Evolutionary conservation across 2,888 invertebrate genomes (phyloP).

Genomic region (Hipparchia sbordonii): DNA sequence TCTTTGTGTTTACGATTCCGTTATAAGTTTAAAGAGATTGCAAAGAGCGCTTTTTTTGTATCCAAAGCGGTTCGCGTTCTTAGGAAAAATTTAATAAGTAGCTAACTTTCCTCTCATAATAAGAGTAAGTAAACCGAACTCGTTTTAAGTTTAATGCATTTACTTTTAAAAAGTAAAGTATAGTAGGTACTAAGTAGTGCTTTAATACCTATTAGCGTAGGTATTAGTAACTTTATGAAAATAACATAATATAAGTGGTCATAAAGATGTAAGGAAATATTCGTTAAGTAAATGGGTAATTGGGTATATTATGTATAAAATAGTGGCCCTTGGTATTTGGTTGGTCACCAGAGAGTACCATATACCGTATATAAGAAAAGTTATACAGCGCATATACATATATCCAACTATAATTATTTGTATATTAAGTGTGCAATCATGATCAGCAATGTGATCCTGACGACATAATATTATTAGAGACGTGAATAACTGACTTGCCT

Average conservation of each 20-base stretch:
- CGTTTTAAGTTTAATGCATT: conserved; percentile 11
- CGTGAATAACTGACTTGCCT: too few species aligned
- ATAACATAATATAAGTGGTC: too few species aligned
- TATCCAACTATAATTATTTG: too few species aligned
- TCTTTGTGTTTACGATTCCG: conserved; percentile 74
- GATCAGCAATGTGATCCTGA: too few species aligned
- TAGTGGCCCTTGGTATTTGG: not conserved
- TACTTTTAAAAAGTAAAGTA: not conserved
- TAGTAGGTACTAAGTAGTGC: not conserved
- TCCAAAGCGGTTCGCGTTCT: conserved; percentile 40
- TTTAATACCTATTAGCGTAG: not conserved
- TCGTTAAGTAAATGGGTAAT: not conserved
- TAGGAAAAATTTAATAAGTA: conserved; percentile 41
- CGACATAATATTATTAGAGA: too few species aligned
- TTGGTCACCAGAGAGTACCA: too few species aligned
- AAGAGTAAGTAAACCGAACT: conserved; percentile 28
- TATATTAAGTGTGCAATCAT: too few species aligned
- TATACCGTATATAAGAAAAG: too few species aligned
- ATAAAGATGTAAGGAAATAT: not conserved
- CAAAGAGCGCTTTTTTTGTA: conserved; percentile 50
- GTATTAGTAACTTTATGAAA: not conserved
- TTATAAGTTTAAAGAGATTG: conserved; percentile 73
- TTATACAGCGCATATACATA: too few species aligned
- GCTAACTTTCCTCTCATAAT: conserved; percentile 33
- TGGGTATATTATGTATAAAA: not conserved